A percentile compares a stretch with the other conserved stretches of the same genome.
phyloP scores from a whole-genome alignment of 2,888 invertebrate genomes.

The Catocala sponsa region DNA sequence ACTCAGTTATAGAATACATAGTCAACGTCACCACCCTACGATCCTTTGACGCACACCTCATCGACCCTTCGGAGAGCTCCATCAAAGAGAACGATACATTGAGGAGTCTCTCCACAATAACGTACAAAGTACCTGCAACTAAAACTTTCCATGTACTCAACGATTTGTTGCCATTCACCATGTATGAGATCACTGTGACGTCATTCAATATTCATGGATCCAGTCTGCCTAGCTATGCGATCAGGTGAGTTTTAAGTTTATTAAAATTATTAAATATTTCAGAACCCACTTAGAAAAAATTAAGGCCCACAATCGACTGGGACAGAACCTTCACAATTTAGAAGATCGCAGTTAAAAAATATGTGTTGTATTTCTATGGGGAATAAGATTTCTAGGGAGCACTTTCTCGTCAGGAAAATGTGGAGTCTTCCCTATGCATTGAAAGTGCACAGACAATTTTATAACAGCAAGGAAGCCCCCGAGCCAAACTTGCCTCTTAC shows the following conservation, averaged over 20 bases:
- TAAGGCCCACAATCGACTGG: no score
- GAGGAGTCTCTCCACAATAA: conserved; percentile 66
- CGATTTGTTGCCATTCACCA: conserved; percentile 92
- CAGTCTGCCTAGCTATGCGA: conserved; percentile 92
- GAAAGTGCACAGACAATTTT: no score
- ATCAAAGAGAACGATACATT: conserved; percentile 65
- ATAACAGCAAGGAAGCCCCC: no score
- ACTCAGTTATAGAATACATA: conserved; percentile 90
- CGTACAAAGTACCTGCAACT: conserved; percentile 88
- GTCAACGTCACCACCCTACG: conserved; percentile 92
- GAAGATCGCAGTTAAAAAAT: no score
- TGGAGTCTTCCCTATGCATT: no score
- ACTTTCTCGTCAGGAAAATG: no score
- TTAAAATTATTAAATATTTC: no score
- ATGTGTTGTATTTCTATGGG: no score
- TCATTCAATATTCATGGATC: conserved; percentile 92
- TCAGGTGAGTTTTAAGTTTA: conserved; percentile 80
- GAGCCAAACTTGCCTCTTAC: no score
- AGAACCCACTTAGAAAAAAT: no score
- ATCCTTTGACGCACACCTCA: conserved; percentile 89
- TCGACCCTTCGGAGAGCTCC: conserved; percentile 81
- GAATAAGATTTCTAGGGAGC: no score
- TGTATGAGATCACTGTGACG: conserved; percentile 93
- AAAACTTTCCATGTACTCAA: conserved; percentile 88
- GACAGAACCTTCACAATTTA: no score